A percentile compares a stretch with the other conserved stretches of the same genome.
These are phyloP conservation scores for Campylorhamphus procurvoides DNA, from an alignment of 2,113 vertebrate genomes.

Conservation along the genomic window DNA sequence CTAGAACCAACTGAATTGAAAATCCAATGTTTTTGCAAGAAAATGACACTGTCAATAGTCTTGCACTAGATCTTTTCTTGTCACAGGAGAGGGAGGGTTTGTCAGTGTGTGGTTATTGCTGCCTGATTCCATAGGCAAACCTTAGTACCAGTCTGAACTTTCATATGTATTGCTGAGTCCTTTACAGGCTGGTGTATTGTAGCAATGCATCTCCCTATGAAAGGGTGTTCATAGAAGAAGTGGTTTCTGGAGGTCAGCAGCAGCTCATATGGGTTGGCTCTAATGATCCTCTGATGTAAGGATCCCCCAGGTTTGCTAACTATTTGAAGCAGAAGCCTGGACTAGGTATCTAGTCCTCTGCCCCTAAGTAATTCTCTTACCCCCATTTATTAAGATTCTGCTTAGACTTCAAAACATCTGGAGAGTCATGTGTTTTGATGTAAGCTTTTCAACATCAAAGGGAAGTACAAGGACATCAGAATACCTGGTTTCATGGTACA, in stretches of 20 bases:
- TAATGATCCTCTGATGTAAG: neutral
- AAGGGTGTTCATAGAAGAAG: neutral
- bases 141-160: neutral
- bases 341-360: neutral
- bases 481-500: neutral
- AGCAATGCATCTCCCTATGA: accelerated
- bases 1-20: neutral
- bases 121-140: neutral
- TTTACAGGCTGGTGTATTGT: neutral
- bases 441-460: neutral
- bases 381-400: neutral
- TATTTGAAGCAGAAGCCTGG: neutral
- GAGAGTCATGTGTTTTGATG: neutral
- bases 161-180: neutral
- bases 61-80: neutral
- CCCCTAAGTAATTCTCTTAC: neutral
- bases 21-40: neutral
- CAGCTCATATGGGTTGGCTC: neutral
- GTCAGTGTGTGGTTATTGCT: neutral
- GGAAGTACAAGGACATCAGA: neutral
- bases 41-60: neutral
- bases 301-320: neutral
- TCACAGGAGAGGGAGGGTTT: neutral
- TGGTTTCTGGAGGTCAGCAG: neutral
- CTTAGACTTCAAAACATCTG: neutral